These are phyloP conservation scores for Crioceris asparagi DNA, from an alignment of 2,888 invertebrate species.

Conservation along the genomic window DNA sequence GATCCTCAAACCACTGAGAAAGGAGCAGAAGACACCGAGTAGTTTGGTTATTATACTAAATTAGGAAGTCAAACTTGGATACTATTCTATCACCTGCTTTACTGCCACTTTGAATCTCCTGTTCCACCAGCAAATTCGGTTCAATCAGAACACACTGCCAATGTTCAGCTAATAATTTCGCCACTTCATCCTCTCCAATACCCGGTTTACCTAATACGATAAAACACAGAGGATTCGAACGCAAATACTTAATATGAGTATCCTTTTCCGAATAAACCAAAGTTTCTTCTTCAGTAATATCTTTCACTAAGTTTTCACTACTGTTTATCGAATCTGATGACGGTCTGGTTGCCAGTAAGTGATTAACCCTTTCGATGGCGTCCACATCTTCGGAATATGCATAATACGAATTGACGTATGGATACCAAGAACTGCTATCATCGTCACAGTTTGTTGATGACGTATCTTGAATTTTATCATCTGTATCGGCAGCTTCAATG, in stretches of 20 bases:
- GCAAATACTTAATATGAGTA: conserved; percentile 42
- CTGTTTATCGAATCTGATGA: conserved; percentile 13
- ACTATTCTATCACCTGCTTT: too few relatives aligned
- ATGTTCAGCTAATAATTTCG: conserved; percentile 45
- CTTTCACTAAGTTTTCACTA: conserved; percentile 3
- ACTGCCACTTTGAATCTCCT: conserved; percentile 47
- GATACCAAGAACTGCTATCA: too few relatives aligned
- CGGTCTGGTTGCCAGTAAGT: conserved; percentile 23
- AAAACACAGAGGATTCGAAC: conserved; percentile 45
- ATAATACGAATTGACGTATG: conserved; percentile 37
- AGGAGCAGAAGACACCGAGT: too few relatives aligned
- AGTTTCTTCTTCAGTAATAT: conserved; percentile 18
- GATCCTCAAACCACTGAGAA: too few relatives aligned
- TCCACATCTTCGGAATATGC: conserved; percentile 38
- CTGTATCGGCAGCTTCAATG: too few relatives aligned
- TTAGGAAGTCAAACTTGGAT: too few relatives aligned
- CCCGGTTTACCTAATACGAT: conserved; percentile 51
- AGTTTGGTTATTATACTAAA: too few relatives aligned
- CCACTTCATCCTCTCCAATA: conserved; percentile 42
- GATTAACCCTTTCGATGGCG: conserved; percentile 33
- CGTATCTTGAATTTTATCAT: too few relatives aligned
- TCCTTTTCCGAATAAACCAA: conserved; percentile 42
- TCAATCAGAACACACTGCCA: conserved; percentile 49
- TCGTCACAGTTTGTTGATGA: too few relatives aligned
- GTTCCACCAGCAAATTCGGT: conserved; percentile 43